Evolutionary conservation across 2,888 invertebrate genomes (phyloP), one percentile per base, ranked within the genome.

Genomic region (Ptychoptera contaminata): DNA sequence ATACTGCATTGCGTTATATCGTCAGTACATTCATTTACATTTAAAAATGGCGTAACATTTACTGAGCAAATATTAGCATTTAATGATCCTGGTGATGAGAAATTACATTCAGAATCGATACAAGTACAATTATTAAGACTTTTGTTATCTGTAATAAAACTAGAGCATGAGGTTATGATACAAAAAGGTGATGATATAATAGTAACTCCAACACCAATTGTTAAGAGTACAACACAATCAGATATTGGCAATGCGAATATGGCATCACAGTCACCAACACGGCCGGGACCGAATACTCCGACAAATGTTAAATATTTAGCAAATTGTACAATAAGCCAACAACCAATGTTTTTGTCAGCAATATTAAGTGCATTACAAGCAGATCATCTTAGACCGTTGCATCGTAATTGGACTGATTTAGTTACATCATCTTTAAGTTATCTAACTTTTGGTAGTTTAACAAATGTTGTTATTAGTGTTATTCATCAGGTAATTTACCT

Each of bases 331-430:
- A 78, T 83, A 47, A 79, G 79, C 34, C 82, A 86, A 57, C 86
- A 90, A 59, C 79, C 82, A 29, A 82, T 88, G 73, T 87, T 91
- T 59, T 65, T 87, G 30, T 76, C 82, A 15, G 82, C 85, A 29
- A 74, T 87, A 42, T 67, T 85, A 52, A 80, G 77, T 55, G 85
- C 87, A 5, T 64, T 88, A 45, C 79, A 82, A 55, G 61, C 80
- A 61, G 74, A 76, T 46, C 77, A 77, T 48, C 70, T 79, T 63
- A 71, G 78, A 40, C 77, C 80, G 55, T 62, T 85, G 50, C 90
- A 90, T 60, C 78, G 79, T 50, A 81, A 83, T 55, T 90, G 88
- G 87, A 74, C 87, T 31, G 77, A 81, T 48, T 71, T 88, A 61
- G 76, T 88, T 8, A 82, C 84, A 1, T 77, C 81, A 16, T 78